Evolutionary conservation across 2,113 vertebrate species (phyloP).

Genomic region (Aythya baeri): DNA sequence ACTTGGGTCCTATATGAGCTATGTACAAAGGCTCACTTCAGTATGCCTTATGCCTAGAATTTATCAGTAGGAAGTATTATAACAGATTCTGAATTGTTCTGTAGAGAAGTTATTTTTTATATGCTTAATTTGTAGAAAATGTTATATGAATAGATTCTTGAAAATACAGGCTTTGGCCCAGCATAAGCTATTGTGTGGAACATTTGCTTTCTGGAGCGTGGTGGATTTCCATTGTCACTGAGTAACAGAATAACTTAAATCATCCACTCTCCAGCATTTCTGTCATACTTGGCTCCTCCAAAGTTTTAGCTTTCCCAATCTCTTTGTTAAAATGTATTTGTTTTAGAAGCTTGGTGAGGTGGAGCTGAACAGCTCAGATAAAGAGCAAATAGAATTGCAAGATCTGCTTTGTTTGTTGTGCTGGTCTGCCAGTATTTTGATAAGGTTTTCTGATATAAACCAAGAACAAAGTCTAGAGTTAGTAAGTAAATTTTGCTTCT

Average conservation of each 20-base stretch:
- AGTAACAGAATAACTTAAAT: background rate
- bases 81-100: background rate
- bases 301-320: background rate
- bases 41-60: background rate
- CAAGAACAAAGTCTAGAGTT: conserved; percentile 28
- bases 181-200: background rate
- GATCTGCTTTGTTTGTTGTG: conserved; percentile 16
- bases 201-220: background rate
- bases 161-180: background rate
- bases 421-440: conserved; percentile 3
- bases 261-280: background rate
- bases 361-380: background rate
- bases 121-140: background rate
- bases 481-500: conserved; percentile 44
- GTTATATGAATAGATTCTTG: background rate
- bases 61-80: background rate
- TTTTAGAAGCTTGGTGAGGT: background rate
- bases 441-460: conserved; percentile 43
- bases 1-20: background rate
- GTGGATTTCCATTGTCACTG: background rate
- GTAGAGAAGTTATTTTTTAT: background rate
- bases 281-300: background rate
- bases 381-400: conserved; percentile 22
- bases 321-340: conserved; percentile 3
- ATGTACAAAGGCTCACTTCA: background rate